A percentile compares a stretch with the other conserved stretches of the same genome.
Evolutionary conservation across 92 coral and sea anemone genomes (phyloP).

Genomic region (Plumapathes pennacea): DNA sequence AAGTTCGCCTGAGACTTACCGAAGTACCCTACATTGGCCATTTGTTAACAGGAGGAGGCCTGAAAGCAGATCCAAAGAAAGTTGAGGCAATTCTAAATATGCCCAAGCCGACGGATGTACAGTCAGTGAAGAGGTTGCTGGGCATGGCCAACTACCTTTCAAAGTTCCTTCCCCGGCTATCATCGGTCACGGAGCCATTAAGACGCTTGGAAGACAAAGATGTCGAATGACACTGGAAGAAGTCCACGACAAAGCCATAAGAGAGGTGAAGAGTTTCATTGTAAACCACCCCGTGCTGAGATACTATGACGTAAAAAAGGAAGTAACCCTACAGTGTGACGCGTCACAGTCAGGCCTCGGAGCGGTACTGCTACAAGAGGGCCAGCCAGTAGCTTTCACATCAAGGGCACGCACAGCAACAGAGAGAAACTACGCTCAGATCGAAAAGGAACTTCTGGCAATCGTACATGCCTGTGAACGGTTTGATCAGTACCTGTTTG

Average conservation of each 20-base stretch:
- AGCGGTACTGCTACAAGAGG: too few relatives aligned
- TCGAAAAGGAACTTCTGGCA: too few relatives aligned
- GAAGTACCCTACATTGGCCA: constrained; percentile 42
- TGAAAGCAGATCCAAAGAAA: constrained; percentile 40
- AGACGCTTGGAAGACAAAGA: constrained; percentile 19
- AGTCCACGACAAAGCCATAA: constrained; percentile 15
- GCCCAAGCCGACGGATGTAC: constrained; percentile 37
- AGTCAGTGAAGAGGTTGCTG: constrained; percentile 35
- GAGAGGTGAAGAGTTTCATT: constrained; percentile 1
- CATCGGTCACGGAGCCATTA: constrained; percentile 27
- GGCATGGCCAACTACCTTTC: constrained; percentile 28
- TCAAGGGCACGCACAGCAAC: too few relatives aligned
- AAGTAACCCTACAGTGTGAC: too few relatives aligned
- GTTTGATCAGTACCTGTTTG: too few relatives aligned
- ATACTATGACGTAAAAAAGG: constrained; percentile 14
- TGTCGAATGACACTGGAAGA: constrained; percentile 21
- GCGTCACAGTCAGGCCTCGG: too few relatives aligned
- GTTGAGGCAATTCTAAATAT: constrained; percentile 23
- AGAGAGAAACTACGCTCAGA: too few relatives aligned
- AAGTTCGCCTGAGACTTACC: constrained; percentile 20
- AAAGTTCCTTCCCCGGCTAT: constrained; percentile 25
- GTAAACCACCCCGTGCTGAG: constrained; percentile 3
- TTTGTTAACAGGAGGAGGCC: constrained; percentile 14
- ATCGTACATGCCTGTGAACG: too few relatives aligned
- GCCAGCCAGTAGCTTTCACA: too few relatives aligned